These are phyloP conservation scores for Eilema caniola DNA, from an alignment of 2,888 invertebrate genomes.

Conservation along the genomic window DNA sequence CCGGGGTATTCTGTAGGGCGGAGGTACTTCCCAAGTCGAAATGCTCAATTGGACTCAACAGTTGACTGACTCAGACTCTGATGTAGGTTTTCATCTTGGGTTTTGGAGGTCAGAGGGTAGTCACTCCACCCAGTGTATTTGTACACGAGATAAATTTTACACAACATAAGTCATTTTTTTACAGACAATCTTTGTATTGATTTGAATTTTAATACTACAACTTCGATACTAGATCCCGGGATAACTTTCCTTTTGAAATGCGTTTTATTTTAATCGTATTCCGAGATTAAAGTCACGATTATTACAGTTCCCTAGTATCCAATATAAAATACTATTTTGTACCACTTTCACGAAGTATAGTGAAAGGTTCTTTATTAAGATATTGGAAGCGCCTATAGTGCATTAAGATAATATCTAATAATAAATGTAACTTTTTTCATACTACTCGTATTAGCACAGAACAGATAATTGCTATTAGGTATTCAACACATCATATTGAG, in stretches of 20 bases:
- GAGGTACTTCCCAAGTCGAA: too few relatives aligned
- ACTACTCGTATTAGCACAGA: too few relatives aligned
- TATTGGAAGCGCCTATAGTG: slow-evolving; percentile 33
- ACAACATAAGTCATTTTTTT: too few relatives aligned
- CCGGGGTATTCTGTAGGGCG: too few relatives aligned
- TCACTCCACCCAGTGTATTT: too few relatives aligned
- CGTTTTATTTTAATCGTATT: not conserved
- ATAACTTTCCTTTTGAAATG: not conserved
- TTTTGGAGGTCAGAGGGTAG: too few relatives aligned
- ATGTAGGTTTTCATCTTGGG: too few relatives aligned
- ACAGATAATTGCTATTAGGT: too few relatives aligned
- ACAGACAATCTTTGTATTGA: not conserved
- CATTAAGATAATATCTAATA: not conserved
- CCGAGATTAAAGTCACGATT: slow-evolving; percentile 41
- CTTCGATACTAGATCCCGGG: not conserved
- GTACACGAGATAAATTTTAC: too few relatives aligned
- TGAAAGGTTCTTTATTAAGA: slow-evolving; percentile 46
- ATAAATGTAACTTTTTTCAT: not conserved
- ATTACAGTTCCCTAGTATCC: slow-evolving; percentile 20
- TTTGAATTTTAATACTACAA: not conserved
- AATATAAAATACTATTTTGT: slow-evolving; percentile 28
- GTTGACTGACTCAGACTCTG: too few relatives aligned
- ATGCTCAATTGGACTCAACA: too few relatives aligned
- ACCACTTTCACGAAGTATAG: slow-evolving; percentile 42
- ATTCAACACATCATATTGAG: slow-evolving; percentile 16